Evolutionary conservation across 2,113 vertebrate species (phyloP), one percentile per base, ranked within the genome.

Genomic region (Sinocyclocheilus rhinocerous): DNA sequence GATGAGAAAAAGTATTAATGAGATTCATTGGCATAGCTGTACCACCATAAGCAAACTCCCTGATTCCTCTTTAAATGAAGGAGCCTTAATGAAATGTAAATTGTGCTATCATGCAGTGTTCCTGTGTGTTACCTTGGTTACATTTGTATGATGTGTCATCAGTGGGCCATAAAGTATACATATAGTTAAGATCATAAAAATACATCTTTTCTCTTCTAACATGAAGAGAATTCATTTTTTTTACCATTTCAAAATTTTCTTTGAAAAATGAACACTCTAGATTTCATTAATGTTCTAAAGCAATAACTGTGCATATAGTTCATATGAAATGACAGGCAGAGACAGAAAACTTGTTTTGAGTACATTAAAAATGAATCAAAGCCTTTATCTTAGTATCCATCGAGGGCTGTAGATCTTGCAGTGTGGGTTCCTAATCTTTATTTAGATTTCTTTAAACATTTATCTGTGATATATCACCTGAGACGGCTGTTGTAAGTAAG

Each of bases 21-120:
- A 33, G 16, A 33, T 69, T 69, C 65, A 29, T 48, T 69, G 15
- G 2, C 26, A 69, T 33, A 33, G 26, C 29, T 69, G 6, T 18
- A 29, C 24, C 13, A 16, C 13, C 42, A n/a, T 15, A 76, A 52
- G 42, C 20, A 50, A 76, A 76, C 13, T 52, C n/a, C n/a, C 13
- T 76, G 24, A 45, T 76, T 50, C 42, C 24, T 45, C 11, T 22
- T 75, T 29, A 2, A 80, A 42, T 24, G 57, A 59, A 80, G 10
- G 36, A 3, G 10, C 6, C n/a, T 24, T 45, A 45, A 63, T 80
- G 55, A 80, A 80, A 80, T 24, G 29, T n/a, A 80, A 80, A 61
- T 5, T 0, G 7, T 36, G 9, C 76, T 59, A 33, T 78, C 15
- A 57, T 22, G 45, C 45, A n/a, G 10, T 57, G 29, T 29, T 39